Evolutionary conservation across 2,797 vertebrate species (phyloP).

Genomic region (Sebastes miniatus): DNA sequence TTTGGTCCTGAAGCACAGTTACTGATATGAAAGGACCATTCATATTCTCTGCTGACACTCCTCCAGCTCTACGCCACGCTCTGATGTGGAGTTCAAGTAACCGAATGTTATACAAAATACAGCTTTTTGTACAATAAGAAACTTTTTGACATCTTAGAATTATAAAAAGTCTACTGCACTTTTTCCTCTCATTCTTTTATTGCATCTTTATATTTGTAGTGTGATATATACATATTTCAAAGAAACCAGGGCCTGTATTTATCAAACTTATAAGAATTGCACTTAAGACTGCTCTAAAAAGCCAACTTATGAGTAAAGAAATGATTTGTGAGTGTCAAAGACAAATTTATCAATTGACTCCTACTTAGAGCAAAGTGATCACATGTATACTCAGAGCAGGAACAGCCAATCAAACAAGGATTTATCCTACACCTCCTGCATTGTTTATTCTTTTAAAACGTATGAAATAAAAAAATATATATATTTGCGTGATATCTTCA

Average conservation of each 20-base stretch:
- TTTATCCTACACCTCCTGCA: neutral
- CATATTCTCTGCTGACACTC: slow-evolving; percentile 55
- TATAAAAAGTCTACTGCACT: neutral
- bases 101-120: neutral
- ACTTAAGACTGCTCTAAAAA: neutral
- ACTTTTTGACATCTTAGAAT: neutral
- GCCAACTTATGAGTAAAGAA: too few species aligned
- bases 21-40: slow-evolving; percentile 69
- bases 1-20: slow-evolving; percentile 64
- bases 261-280: neutral
- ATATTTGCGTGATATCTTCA: neutral
- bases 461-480: neutral
- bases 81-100: neutral
- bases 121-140: neutral
- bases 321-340: too few species aligned
- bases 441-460: neutral
- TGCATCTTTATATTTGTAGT: neutral
- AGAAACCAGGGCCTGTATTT: neutral
- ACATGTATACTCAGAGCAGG: too few species aligned
- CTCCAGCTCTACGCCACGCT: neutral
- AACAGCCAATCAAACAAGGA: neutral
- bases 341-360: too few species aligned
- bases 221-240: too few species aligned
- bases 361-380: too few species aligned
- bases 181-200: neutral